Percentiles rank a stretch among this genome's conserved stretches.
Conservation (phyloP, 1,140 invertebrate genomes). For the Zaprionus taronus region DNA sequence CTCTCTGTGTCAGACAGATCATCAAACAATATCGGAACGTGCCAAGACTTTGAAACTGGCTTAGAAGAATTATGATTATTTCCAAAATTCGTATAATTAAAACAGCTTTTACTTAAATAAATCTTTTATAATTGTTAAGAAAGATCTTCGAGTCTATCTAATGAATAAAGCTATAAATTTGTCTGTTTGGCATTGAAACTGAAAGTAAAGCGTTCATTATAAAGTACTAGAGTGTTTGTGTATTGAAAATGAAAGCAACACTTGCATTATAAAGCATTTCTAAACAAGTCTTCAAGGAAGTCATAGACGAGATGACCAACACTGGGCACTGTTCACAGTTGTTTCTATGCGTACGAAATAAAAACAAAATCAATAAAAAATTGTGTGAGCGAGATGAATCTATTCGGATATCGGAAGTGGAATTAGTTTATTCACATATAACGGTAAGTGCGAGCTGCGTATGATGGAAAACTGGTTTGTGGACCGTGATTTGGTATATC, state of each 20-base stretch:
- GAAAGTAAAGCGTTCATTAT: too few species aligned
- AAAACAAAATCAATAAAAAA: slow-evolving; percentile 32
- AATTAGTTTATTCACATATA: slow-evolving; percentile 60
- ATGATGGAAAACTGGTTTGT: slow-evolving; percentile 70
- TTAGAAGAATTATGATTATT: slow-evolving; percentile 34
- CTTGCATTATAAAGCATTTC: too few species aligned
- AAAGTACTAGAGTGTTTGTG: too few species aligned
- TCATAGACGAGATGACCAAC: slow-evolving; percentile 21
- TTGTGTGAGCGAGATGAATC: not conserved
- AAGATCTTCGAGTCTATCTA: too few species aligned
- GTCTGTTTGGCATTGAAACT: too few species aligned
- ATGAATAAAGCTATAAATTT: too few species aligned
- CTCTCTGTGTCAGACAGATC: slow-evolving; percentile 65
- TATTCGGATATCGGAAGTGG: slow-evolving; percentile 60
- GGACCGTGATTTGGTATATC: slow-evolving; percentile 40
- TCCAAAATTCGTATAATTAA: not conserved
- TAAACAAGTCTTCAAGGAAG: slow-evolving; percentile 38
- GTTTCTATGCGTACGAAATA: slow-evolving; percentile 38
- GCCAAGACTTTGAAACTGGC: slow-evolving; percentile 58
- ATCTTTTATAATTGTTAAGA: too few species aligned
- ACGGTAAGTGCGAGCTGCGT: slow-evolving; percentile 59
- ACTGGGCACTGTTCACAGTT: slow-evolving; percentile 16
- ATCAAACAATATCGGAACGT: slow-evolving; percentile 54
- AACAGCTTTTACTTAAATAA: too few species aligned
- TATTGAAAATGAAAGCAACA: too few species aligned